phyloP scores from a whole-genome alignment of 1,140 invertebrate genomes.

The Papilio polytes region DNA sequence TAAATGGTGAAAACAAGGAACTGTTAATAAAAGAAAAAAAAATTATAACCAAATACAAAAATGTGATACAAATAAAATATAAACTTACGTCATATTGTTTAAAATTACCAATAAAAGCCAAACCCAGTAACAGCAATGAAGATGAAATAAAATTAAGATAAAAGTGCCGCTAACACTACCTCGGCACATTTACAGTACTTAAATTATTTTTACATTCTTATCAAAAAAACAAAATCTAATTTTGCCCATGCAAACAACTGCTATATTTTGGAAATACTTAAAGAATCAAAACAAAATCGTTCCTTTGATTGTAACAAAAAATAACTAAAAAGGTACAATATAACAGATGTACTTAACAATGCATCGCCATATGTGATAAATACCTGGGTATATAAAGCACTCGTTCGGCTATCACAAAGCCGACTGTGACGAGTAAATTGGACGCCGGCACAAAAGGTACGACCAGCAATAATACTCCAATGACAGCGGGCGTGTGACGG shows the following conservation, averaged over 20 bases:
- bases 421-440: conserved; percentile 94
- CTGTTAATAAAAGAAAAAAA: conserved; percentile 8
- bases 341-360: no score
- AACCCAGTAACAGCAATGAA: not conserved
- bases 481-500: conserved; percentile 86
- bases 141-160: not conserved
- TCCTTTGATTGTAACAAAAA: no score
- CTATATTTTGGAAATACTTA: not conserved
- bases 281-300: no score
- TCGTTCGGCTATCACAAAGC: conserved; percentile 95
- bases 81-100: not conserved
- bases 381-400: conserved; percentile 96
- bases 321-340: no score
- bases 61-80: not conserved
- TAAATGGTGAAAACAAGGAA: not conserved
- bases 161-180: not conserved
- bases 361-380: conserved; percentile 7
- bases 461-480: conserved; percentile 88
- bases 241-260: no score
- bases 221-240: no score
- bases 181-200: not conserved
- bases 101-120: no score
- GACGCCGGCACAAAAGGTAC: conserved; percentile 94
- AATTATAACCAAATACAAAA: not conserved
- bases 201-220: no score